Conservation (phyloP, 2,888 invertebrate genomes). For the Tachystola acroxantha region DNA sequence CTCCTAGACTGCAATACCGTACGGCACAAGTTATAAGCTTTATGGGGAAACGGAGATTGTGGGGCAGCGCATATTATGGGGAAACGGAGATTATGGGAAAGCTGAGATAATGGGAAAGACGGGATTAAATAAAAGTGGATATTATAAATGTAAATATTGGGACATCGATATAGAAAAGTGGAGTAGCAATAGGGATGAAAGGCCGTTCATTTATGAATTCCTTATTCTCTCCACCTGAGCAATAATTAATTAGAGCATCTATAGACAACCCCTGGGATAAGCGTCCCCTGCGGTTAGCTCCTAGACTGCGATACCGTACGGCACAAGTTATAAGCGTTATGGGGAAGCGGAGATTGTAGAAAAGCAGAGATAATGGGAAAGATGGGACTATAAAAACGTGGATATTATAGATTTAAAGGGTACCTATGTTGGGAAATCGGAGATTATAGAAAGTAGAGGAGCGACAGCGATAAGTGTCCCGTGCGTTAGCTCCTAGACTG, state of each 20-base stretch:
- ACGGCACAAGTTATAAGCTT: too few relatives aligned
- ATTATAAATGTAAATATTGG: too few relatives aligned
- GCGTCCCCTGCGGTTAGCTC: conserved; percentile 13
- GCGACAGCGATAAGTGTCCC: conserved; percentile 13
- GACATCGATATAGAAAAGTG: too few relatives aligned
- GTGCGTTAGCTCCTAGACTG: conserved; percentile 11
- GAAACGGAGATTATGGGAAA: conserved; percentile 4
- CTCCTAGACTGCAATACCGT: too few relatives aligned
- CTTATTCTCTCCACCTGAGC: conserved; percentile 30
- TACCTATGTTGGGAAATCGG: too few relatives aligned
- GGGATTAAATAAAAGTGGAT: too few relatives aligned
- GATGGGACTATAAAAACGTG: not conserved
- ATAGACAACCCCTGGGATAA: conserved; percentile 24
- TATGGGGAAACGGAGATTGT: not conserved
- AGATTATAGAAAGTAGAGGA: too few relatives aligned
- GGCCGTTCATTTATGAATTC: conserved; percentile 10
- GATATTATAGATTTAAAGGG: too few relatives aligned
- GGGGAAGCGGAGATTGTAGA: not conserved
- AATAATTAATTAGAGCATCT: conserved; percentile 45
- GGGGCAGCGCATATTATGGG: conserved; percentile 2
- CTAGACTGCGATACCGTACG: too few relatives aligned
- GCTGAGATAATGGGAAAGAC: not conserved
- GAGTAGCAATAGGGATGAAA: too few relatives aligned
- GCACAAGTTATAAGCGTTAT: too few relatives aligned
- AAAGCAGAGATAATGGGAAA: not conserved